Percentiles rank a stretch among this genome's conserved stretches.
Conservation (phyloP, 2,888 invertebrate genomes). For the Eumacrocentrus americanus region DNA sequence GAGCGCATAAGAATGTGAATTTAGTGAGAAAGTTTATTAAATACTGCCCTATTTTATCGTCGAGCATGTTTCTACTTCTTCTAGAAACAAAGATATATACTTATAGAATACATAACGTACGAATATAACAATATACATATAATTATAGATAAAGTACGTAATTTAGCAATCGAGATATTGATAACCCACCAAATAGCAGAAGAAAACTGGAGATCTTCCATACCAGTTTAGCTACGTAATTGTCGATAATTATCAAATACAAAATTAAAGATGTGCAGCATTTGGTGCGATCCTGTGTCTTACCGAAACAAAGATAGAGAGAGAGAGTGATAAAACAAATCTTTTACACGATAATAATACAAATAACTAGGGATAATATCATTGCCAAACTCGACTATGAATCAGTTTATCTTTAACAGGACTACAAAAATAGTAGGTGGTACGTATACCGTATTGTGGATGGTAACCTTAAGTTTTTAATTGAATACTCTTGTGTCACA, state of each 20-base stretch:
- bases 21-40: conserved; percentile 32
- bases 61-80: conserved; percentile 37
- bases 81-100: conserved; percentile 21
- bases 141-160: conserved; percentile 12
- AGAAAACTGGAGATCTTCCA: conserved; percentile 46
- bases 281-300: conserved; percentile 41
- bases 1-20: conserved; percentile 21
- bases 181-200: conserved; percentile 30
- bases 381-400: conserved; percentile 60
- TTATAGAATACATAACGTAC: conserved; percentile 19
- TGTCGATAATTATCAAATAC: conserved; percentile 19
- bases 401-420: conserved; percentile 50
- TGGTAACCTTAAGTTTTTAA: conserved; percentile 2
- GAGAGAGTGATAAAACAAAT: conserved; percentile 31
- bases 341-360: conserved; percentile 41
- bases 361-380: conserved; percentile 59
- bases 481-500: background rate
- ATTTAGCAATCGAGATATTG: conserved; percentile 20
- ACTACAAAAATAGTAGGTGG: conserved; percentile 18
- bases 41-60: conserved; percentile 39
- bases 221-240: conserved; percentile 35
- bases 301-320: conserved; percentile 22
- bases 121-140: conserved; percentile 16
- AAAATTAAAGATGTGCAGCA: conserved; percentile 29
- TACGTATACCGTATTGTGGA: conserved; percentile 5